These are phyloP conservation scores for Patiria pectinifera DNA, from an alignment of 53 echinoderm and acorn worm genomes.

Conservation along the genomic window DNA sequence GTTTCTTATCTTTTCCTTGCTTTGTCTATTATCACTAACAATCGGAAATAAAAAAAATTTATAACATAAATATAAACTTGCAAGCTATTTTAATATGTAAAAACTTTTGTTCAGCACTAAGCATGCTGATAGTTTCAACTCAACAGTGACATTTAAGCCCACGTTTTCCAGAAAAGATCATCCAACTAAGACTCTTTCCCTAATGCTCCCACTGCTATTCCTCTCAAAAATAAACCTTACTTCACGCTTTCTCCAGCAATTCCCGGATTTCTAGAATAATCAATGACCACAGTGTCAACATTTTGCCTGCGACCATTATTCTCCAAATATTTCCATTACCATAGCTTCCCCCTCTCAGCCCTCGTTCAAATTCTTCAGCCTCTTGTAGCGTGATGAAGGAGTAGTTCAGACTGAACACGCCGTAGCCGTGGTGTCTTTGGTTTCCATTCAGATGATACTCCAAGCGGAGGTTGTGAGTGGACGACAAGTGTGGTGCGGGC, in stretches of 20 bases:
- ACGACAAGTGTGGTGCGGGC: conserved; percentile 53
- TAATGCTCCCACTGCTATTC: neutral
- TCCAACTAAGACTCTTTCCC: neutral
- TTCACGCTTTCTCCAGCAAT: neutral
- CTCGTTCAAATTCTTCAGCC: conserved; percentile 35
- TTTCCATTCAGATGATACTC: conserved; percentile 56
- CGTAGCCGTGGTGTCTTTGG: conserved; percentile 37
- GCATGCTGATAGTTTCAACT: neutral
- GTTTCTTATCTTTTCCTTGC: too few relatives aligned
- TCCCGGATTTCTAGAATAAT: neutral
- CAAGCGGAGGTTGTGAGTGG: conserved; percentile 41
- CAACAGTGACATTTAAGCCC: neutral
- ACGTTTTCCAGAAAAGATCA: neutral
- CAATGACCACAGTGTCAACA: neutral
- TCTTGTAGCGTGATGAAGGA: conserved; percentile 47
- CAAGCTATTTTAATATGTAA: too few relatives aligned
- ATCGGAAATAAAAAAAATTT: too few relatives aligned
- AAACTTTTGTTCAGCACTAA: neutral
- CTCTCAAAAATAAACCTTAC: too few relatives aligned
- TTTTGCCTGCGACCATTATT: neutral
- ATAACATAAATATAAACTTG: too few relatives aligned
- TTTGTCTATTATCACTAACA: too few relatives aligned
- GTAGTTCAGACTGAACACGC: conserved; percentile 63
- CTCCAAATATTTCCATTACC: conserved; percentile 32
- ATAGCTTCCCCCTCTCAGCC: conserved; percentile 39